A percentile compares a stretch with the other conserved stretches of the same genome.
These are phyloP conservation scores for Nomada goodeniana DNA, from an alignment of 2,888 invertebrate genomes.

Conservation along the genomic window DNA sequence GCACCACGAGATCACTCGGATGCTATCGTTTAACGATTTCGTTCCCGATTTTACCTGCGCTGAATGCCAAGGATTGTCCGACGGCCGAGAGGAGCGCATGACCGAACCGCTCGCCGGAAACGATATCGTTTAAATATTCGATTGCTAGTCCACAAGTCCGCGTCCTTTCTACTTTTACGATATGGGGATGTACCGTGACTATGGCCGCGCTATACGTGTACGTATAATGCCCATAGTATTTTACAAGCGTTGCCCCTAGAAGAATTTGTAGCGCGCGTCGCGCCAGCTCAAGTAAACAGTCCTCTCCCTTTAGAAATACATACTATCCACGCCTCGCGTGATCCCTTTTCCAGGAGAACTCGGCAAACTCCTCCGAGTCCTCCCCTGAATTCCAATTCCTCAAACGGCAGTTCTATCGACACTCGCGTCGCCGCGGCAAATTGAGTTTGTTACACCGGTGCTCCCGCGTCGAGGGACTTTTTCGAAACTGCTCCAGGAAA, in stretches of 20 bases:
- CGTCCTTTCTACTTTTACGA: slow-evolving; percentile 19
- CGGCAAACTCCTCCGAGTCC: neutral
- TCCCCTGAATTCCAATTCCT: slow-evolving; percentile 5
- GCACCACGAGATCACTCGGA: slow-evolving; percentile 60
- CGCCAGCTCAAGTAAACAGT: neutral
- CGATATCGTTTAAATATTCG: slow-evolving; percentile 63
- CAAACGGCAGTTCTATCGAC: neutral
- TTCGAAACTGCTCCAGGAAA: slow-evolving; percentile 6
- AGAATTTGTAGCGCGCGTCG: neutral
- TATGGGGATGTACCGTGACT: neutral
- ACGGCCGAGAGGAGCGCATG: slow-evolving; percentile 33
- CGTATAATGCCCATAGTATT: too few species aligned
- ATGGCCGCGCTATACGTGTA: neutral
- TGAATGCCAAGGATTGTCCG: slow-evolving; percentile 69
- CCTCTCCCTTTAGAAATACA: too few species aligned
- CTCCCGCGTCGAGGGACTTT: neutral
- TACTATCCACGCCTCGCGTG: too few species aligned
- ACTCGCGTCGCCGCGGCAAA: neutral
- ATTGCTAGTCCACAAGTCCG: slow-evolving; percentile 10
- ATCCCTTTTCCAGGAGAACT: neutral
- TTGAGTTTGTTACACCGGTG: slow-evolving; percentile 20
- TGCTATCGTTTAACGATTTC: slow-evolving; percentile 71
- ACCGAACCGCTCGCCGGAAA: slow-evolving; percentile 35
- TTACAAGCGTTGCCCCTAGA: neutral
- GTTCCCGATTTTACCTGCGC: slow-evolving; percentile 64